phyloP scores from a whole-genome alignment of 2,888 invertebrate species.

The Lumbricus terrestris region DNA sequence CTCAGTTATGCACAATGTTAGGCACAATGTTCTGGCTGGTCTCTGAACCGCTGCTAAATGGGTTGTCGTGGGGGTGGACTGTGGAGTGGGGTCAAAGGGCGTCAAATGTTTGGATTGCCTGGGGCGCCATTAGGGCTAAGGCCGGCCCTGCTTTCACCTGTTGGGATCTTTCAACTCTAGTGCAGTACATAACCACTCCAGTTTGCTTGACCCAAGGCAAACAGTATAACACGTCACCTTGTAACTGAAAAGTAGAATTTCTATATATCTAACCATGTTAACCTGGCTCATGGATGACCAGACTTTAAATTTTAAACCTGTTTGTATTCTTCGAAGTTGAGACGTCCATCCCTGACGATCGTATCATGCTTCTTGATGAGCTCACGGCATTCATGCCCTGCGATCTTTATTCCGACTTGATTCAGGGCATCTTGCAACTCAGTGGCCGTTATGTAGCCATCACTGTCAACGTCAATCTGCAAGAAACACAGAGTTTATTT shows the following conservation, averaged over 20 bases:
- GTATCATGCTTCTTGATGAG: slow-evolving; percentile 67
- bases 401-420: slow-evolving; percentile 87
- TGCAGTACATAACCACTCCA: background rate
- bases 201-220: background rate
- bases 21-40: too few species aligned
- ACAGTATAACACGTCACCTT: slow-evolving; percentile 70
- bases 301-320: slow-evolving; percentile 61
- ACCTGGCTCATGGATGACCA: background rate
- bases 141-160: background rate
- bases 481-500: background rate
- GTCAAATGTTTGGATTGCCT: too few species aligned
- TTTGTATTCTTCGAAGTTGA: slow-evolving; percentile 87
- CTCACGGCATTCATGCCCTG: slow-evolving; percentile 83
- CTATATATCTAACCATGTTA: background rate
- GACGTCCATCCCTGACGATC: slow-evolving; percentile 65
- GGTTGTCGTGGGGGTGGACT: too few species aligned
- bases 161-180: background rate
- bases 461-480: slow-evolving; percentile 67
- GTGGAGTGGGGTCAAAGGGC: too few species aligned
- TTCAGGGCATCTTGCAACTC: slow-evolving; percentile 90
- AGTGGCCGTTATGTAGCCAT: slow-evolving; percentile 83
- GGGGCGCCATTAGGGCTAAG: too few species aligned
- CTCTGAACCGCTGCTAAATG: too few species aligned
- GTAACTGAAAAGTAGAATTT: slow-evolving; percentile 84
- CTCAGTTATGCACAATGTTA: too few species aligned